Percentiles rank a stretch among this genome's conserved stretches.
phyloP scores from a whole-genome alignment of 1,140 invertebrate genomes.

The Drosophila pallidifrons region DNA sequence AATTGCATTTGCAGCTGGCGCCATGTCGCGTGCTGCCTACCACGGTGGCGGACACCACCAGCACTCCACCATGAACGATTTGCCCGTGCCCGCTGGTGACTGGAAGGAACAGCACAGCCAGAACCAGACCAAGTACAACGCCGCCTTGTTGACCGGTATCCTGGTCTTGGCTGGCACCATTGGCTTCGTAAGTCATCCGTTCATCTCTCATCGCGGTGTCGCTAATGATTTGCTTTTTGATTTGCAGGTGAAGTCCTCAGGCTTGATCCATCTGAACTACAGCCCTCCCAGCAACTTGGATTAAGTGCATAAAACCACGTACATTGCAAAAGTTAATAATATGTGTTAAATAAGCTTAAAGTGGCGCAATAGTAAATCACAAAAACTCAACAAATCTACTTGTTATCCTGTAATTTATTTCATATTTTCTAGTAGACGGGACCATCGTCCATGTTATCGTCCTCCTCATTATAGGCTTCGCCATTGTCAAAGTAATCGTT shows the following conservation, averaged over 20 bases:
- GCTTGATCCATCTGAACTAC: conserved; percentile 87
- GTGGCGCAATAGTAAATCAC: conserved; percentile 76
- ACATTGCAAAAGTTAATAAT: conserved; percentile 51
- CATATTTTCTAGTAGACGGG: conserved; percentile 86
- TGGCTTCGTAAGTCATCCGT: conserved; percentile 86
- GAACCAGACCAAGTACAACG: conserved; percentile 89
- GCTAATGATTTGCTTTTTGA: neutral
- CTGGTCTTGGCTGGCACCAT: conserved; percentile 86
- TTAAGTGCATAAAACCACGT: conserved; percentile 74
- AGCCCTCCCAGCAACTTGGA: conserved; percentile 86
- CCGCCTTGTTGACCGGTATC: conserved; percentile 88
- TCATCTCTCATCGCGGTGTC: neutral
- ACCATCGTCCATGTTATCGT: conserved; percentile 94
- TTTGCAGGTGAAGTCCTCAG: conserved; percentile 86
- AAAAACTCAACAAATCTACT: conserved; percentile 36
- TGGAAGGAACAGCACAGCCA: conserved; percentile 89
- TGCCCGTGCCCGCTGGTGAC: conserved; percentile 90
- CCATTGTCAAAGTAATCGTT: conserved; percentile 95
- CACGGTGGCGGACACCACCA: conserved; percentile 72
- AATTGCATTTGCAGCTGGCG: conserved; percentile 60
- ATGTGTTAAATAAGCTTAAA: conserved; percentile 82
- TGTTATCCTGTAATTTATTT: conserved; percentile 48
- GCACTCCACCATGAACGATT: conserved; percentile 88
- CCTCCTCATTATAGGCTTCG: conserved; percentile 93
- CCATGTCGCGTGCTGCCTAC: conserved; percentile 79